Evolutionary conservation across 2,797 vertebrate genomes (phyloP).

Genomic region (Poeciliopsis turneri): DNA sequence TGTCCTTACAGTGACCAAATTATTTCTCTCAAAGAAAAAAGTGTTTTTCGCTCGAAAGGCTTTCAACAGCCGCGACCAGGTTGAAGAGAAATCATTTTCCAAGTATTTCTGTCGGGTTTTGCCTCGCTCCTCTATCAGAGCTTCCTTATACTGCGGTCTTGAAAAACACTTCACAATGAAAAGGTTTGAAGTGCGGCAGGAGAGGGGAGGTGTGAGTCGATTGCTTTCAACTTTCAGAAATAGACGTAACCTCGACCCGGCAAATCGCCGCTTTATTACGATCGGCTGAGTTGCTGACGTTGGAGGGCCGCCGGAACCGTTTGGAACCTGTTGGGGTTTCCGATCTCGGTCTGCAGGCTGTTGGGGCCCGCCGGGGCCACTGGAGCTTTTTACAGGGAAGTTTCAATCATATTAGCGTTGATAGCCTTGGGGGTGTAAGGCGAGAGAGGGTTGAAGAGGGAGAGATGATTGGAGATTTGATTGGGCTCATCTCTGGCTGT

Average conservation of each 20-base stretch:
- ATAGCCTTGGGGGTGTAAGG: conserved; percentile 30
- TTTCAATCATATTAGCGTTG: conserved; percentile 61
- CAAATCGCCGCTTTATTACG: conserved; percentile 17
- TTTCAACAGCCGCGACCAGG: conserved; percentile 41
- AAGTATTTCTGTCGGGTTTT: conserved; percentile 40
- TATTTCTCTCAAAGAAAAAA: conserved; percentile 37
- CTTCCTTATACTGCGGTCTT: conserved; percentile 44
- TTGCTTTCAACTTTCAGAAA: conserved; percentile 45
- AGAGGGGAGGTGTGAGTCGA: conserved; percentile 10
- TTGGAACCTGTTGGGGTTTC: conserved; percentile 49
- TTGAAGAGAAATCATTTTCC: conserved; percentile 48
- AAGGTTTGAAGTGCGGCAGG: background rate
- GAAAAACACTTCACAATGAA: conserved; percentile 45
- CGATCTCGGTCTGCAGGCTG: conserved; percentile 35
- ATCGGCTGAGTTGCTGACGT: conserved; percentile 37
- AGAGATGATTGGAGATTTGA: conserved; percentile 19
- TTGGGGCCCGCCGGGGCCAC: conserved; percentile 38
- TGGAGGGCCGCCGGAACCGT: conserved; percentile 27
- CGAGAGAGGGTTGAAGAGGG: background rate
- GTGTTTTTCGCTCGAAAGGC: conserved; percentile 38
- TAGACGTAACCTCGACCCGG: conserved; percentile 3
- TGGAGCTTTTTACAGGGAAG: conserved; percentile 43
- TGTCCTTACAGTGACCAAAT: conserved; percentile 2
- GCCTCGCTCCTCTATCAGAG: conserved; percentile 52
- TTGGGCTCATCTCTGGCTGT: conserved; percentile 27